Conservation (phyloP, 1,140 invertebrate genomes). For the Papilio machaon region DNA sequence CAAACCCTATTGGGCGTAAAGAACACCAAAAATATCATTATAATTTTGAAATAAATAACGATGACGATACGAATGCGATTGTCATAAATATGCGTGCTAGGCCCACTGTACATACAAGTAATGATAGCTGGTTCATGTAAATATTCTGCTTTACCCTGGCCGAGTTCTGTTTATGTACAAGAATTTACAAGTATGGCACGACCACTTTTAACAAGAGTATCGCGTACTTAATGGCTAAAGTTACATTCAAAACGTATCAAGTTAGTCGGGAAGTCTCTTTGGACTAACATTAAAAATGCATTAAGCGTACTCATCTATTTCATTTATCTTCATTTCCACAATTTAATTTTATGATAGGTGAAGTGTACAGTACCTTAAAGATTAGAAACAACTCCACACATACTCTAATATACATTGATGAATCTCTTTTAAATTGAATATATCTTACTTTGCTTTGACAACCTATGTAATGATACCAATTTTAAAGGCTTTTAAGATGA, state of each 20-base stretch:
- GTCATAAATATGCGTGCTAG: too few relatives aligned
- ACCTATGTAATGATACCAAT: too few relatives aligned
- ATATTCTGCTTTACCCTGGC: not conserved
- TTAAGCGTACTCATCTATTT: slow-evolving; percentile 38
- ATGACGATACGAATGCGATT: too few relatives aligned
- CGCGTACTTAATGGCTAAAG: slow-evolving; percentile 27
- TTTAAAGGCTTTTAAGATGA: too few relatives aligned
- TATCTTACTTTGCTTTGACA: not conserved
- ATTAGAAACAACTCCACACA: too few relatives aligned
- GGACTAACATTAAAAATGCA: slow-evolving; percentile 40
- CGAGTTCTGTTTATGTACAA: not conserved
- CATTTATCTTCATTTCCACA: slow-evolving; percentile 20
- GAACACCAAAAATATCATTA: too few relatives aligned
- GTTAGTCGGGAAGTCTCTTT: slow-evolving; percentile 21
- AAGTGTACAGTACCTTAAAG: not conserved
- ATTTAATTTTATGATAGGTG: slow-evolving; percentile 8
- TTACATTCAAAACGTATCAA: slow-evolving; percentile 36
- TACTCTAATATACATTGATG: not conserved
- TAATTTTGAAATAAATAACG: too few relatives aligned
- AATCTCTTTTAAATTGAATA: not conserved
- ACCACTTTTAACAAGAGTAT: slow-evolving; percentile 10
- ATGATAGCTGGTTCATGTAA: not conserved
- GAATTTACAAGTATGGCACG: not conserved
- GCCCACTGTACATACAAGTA: not conserved
- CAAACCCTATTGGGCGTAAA: too few relatives aligned